Evolutionary conservation across 1,140 invertebrate species (phyloP), one percentile per base, ranked within the genome.

Genomic region (Stegodyphus mimosarum): DNA sequence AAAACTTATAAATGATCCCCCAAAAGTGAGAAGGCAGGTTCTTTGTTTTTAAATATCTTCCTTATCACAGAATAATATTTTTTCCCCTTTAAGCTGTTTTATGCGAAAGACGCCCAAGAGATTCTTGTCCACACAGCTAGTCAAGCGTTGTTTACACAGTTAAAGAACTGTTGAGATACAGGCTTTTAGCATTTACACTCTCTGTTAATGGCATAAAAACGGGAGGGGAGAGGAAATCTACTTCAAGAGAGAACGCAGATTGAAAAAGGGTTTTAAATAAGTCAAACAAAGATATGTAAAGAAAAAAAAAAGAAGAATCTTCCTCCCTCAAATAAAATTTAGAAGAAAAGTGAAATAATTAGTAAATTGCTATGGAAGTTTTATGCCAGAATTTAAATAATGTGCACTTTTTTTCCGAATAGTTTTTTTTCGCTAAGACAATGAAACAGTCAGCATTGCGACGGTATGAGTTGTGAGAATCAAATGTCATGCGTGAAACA

Each of bases 151-250:
- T 83, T 83, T 83, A 60, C 66, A 64, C 67, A 83, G 71, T 53
- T 71, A 60, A 73, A 74, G 60, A 55, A 73, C 18, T 66, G 64
- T 67, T 74, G 52, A 33, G 33, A 66, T 74, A 83, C 71, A 83
- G 60, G 83, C 83, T 84, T 84, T 84, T 84, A 77, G 66, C 83
- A 84, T 84, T 84, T 84, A 71, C 80, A 76, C 73, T 76, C 51
- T 84, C 18, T 51, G 73, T 74, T 84, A 84, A 77, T 52, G 63
- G 66, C 33, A 63, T 53, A 76, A 69, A 71, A 71, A 83, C 33
- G 33, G 33, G 33, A 33, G 33, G 11, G 50, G 71, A 48, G 18
- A 6, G 11, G 53, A n/a, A 53, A 60, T 18, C 51, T 17, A 73
- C n/a, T 69, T 60, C 63, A 51, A 71, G 72, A 50, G 72, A 77